Base-by-base conservation (phyloP, 2,113 vertebrate genomes). In the Spermophilus dauricus region DNA sequence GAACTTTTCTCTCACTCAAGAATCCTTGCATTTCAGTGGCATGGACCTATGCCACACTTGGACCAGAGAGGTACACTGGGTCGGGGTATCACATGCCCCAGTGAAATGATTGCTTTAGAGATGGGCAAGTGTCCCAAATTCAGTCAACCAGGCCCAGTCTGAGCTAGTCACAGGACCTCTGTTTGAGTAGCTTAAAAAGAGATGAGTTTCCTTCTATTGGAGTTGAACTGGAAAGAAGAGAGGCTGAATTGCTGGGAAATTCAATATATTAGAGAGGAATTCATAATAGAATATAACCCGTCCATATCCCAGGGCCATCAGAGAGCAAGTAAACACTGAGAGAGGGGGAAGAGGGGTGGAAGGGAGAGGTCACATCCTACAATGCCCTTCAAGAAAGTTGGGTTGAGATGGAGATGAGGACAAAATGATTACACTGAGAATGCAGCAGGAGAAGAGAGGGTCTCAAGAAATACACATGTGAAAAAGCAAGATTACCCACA, bases 201-300 rank as follows among this genome's bases (percentile, higher is more conserved):
- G 10, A 67, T 65, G 24, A 34, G 17, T 72, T 91, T 39, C 28
- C 24, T 70, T 81, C 51, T 86, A n/a, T 0, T 45, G 20, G 18
- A 94, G 17, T 6, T 92, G 58, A 96, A 76, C n/a, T 32, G 9
- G 20, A 95, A 96, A 86, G 30, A 56, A 11, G 34, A 56, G 45
- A 90, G 28, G n/a, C 8, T 86, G 45, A 11, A 26, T 58, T 95
- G 51, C 34, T 81, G 56, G 53, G 63, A 94, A 96, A 63, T 37
- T 82, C 42, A 90, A 69, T 42, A 67, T 16, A 70, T 92, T 65
- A 11, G 26, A 78, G 24, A 81, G 34, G 61, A 93, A 13, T 69
- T 42, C n/a, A 58, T 48, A 65, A 42, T 2, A 86, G n/a, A 75
- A 87, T 17, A 24, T 5, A 53, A 61, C 58, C 18, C 20, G 53